Evolutionary conservation across 2,113 vertebrate species (phyloP).

Genomic region (Polypterus bichir): DNA sequence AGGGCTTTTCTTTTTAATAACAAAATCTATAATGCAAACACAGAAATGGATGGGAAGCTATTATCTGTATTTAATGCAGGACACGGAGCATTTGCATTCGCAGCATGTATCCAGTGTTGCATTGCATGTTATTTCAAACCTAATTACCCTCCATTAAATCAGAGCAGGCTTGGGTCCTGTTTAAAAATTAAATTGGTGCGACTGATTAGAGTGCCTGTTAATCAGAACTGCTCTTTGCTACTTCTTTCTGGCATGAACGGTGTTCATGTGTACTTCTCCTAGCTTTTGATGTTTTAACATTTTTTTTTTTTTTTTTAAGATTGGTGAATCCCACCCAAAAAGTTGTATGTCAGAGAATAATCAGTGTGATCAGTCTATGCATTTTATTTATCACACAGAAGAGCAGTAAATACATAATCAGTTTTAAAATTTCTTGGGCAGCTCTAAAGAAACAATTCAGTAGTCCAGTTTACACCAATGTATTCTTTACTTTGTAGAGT

Average conservation of each 20-base stretch:
- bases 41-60: not conserved
- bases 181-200: slow-evolving; percentile 10
- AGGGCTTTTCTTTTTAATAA: not conserved
- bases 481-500: too few species aligned
- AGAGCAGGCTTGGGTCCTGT: slow-evolving; percentile 14
- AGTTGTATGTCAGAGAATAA: not conserved
- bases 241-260: slow-evolving; percentile 8
- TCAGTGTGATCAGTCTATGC: not conserved
- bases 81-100: slow-evolving; percentile 5
- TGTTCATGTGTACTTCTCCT: slow-evolving; percentile 2
- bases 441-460: too few species aligned
- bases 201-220: slow-evolving; percentile 9
- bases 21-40: slow-evolving; percentile 1
- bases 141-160: slow-evolving; percentile 13
- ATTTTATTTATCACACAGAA: too few species aligned
- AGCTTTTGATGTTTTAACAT: not conserved
- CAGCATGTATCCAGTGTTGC: slow-evolving; percentile 6
- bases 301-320: too few species aligned
- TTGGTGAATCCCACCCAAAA: too few species aligned
- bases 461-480: too few species aligned
- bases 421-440: too few species aligned
- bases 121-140: slow-evolving; percentile 10
- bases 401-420: too few species aligned
- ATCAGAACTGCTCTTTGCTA: not conserved
- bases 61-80: not conserved